Evolutionary conservation across 1,140 invertebrate genomes (phyloP).

Genomic region (Contarinia nasturtii): DNA sequence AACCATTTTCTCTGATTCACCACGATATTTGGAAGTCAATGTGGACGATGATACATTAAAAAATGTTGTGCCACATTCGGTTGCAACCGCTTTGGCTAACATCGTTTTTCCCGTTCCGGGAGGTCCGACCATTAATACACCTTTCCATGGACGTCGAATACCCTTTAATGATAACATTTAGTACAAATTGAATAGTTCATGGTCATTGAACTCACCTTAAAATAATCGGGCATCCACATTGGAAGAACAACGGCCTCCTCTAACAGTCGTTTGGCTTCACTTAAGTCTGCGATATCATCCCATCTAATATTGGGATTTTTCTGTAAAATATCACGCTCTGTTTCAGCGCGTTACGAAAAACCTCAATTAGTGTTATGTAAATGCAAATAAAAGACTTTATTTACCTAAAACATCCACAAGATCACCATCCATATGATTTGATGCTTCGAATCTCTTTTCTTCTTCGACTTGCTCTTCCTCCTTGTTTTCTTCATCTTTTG

Average conservation of each 20-base stretch:
- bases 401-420: conserved; percentile 80
- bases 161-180: conserved; percentile 35
- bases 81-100: conserved; percentile 97
- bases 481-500: conserved; percentile 34
- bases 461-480: conserved; percentile 49
- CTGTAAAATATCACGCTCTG: conserved; percentile 92
- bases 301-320: conserved; percentile 93
- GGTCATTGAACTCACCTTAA: conserved; percentile 43
- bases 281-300: conserved; percentile 94
- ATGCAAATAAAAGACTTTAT: neutral
- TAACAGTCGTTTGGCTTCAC: conserved; percentile 83
- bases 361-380: neutral
- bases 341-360: neutral
- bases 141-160: conserved; percentile 63
- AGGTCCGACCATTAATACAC: conserved; percentile 92
- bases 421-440: conserved; percentile 69
- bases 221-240: conserved; percentile 97
- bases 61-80: conserved; percentile 97
- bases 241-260: conserved; percentile 97
- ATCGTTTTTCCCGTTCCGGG: conserved; percentile 98
- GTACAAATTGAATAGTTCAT: neutral
- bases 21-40: conserved; percentile 93
- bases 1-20: conserved; percentile 97
- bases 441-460: conserved; percentile 73
- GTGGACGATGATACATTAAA: conserved; percentile 98